phyloP scores from a whole-genome alignment of 2,797 vertebrate genomes.

The Argya squamiceps region DNA sequence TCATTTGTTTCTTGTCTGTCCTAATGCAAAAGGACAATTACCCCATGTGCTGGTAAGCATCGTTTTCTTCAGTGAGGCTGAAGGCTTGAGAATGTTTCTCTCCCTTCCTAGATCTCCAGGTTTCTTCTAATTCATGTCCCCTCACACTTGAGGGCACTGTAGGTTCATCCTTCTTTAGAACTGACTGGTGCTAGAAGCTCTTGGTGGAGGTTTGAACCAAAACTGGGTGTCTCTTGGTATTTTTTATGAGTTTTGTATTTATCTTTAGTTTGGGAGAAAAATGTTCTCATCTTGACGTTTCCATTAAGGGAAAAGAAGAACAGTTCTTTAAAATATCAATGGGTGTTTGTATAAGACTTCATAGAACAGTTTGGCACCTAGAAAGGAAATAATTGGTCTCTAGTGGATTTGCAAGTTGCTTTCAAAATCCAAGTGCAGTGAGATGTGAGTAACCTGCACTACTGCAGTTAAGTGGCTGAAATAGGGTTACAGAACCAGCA shows the following conservation, averaged over 20 bases:
- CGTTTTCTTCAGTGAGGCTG: background rate
- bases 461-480: background rate
- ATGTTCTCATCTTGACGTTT: background rate
- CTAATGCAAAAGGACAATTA: background rate
- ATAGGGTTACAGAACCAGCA: background rate
- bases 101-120: background rate
- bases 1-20: background rate
- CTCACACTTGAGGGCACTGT: slow-evolving; percentile 54
- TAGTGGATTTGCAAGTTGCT: background rate
- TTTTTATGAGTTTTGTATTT: background rate
- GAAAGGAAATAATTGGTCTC: background rate
- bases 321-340: background rate
- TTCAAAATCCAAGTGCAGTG: background rate
- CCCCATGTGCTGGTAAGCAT: background rate
- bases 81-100: background rate
- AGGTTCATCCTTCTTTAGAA: slow-evolving; percentile 7
- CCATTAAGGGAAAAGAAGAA: background rate
- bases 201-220: background rate
- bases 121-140: slow-evolving; percentile 18
- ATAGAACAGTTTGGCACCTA: background rate
- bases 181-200: background rate
- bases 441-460: background rate
- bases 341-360: background rate
- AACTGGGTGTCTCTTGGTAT: background rate
- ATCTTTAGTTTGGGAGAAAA: background rate